These are phyloP conservation scores for Forficula auricularia DNA, from an alignment of 1,140 invertebrate genomes.

Conservation along the genomic window DNA sequence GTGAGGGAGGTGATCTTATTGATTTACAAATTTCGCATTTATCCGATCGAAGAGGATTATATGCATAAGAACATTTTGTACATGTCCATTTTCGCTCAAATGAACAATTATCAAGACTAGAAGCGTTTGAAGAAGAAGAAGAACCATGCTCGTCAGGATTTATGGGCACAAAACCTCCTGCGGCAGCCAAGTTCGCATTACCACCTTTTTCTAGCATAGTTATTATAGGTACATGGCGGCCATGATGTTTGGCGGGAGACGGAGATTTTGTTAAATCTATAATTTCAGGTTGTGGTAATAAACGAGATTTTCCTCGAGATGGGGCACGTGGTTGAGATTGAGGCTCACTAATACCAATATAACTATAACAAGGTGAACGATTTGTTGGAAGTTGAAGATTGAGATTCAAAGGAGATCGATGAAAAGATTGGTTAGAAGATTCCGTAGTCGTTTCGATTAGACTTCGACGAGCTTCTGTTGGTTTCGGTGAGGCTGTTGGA, in stretches of 20 bases:
- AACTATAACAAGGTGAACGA: conserved; percentile 27
- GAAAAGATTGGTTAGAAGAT: conserved; percentile 11
- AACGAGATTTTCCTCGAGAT: background rate
- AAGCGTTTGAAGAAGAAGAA: conserved; percentile 6
- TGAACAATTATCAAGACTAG: conserved; percentile 9
- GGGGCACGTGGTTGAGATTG: conserved; percentile 11
- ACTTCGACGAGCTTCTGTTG: conserved; percentile 30
- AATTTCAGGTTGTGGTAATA: conserved; percentile 1
- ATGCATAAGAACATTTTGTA: conserved; percentile 68
- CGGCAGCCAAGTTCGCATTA: too few relatives aligned
- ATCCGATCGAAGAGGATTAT: conserved; percentile 60
- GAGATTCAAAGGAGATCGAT: conserved; percentile 13
- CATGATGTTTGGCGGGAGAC: too few relatives aligned
- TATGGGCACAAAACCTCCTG: too few relatives aligned
- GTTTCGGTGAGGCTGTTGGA: conserved; percentile 24
- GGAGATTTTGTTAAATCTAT: conserved; percentile 6
- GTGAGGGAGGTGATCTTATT: conserved; percentile 38
- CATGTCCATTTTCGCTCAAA: conserved; percentile 67
- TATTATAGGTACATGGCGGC: too few relatives aligned
- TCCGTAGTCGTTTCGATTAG: conserved; percentile 39
- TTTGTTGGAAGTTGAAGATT: conserved; percentile 14
- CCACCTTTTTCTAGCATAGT: too few relatives aligned
- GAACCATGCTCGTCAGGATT: background rate
- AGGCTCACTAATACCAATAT: conserved; percentile 38
- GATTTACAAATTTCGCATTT: conserved; percentile 64